phyloP scores from a whole-genome alignment of 2,113 vertebrate species.

The Lamprotornis superbus region DNA sequence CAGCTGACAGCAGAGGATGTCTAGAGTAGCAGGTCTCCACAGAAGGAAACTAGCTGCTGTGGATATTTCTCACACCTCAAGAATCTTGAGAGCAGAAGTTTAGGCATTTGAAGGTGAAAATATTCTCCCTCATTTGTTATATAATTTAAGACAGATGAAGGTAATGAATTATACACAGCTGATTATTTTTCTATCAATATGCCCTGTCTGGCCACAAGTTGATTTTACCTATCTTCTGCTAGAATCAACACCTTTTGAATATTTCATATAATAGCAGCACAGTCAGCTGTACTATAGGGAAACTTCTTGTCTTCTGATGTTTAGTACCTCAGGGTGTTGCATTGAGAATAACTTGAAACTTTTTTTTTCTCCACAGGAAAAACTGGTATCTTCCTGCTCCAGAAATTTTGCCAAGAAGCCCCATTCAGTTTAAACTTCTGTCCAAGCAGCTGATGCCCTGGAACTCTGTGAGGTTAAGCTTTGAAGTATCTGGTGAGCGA shows the following conservation, averaged over 20 bases:
- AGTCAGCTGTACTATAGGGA: neutral
- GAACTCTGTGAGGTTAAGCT: constrained; percentile 84
- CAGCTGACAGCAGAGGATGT: neutral
- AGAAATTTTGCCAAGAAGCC: constrained; percentile 78
- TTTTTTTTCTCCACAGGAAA: constrained; percentile 75
- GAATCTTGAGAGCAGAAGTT: neutral
- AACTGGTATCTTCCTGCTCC: constrained; percentile 95
- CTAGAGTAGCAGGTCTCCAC: neutral
- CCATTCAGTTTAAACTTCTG: constrained; percentile 81
- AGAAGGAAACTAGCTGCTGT: neutral
- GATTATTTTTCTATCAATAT: neutral
- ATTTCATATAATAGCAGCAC: neutral
- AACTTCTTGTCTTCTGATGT: neutral
- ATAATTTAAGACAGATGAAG: neutral
- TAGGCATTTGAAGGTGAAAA: neutral
- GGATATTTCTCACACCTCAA: neutral
- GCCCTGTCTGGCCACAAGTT: neutral
- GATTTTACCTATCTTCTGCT: neutral
- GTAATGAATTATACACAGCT: neutral
- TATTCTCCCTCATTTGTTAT: neutral
- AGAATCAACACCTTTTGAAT: neutral
- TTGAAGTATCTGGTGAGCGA: constrained; percentile 84
- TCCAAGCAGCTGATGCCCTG: constrained; percentile 82
- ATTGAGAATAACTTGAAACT: neutral
- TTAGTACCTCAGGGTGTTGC: neutral